Evolutionary conservation across 1,140 invertebrate genomes (phyloP).

Genomic region (Drosophila baimaii): DNA sequence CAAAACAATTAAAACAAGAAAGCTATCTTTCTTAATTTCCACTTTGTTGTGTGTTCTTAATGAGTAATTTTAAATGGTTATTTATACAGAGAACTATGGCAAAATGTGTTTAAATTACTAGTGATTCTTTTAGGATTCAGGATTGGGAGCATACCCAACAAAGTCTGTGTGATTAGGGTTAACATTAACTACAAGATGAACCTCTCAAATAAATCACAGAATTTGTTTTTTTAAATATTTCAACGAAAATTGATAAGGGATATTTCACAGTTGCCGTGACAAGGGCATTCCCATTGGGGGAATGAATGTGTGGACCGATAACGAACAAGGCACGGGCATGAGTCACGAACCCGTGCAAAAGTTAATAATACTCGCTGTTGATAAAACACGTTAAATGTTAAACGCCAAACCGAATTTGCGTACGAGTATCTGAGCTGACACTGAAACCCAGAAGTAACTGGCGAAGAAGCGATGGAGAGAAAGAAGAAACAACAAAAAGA

Average conservation of each 20-base stretch:
- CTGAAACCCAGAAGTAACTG: conserved; percentile 65
- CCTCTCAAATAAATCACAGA: not conserved
- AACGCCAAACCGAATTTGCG: conserved; percentile 30
- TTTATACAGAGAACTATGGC: not conserved
- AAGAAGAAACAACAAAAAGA: conserved; percentile 21
- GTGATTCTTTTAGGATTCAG: too few relatives aligned
- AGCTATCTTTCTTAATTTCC: too few relatives aligned
- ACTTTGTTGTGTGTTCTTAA: not conserved
- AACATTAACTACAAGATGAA: too few relatives aligned
- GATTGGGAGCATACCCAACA: too few relatives aligned
- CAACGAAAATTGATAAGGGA: not conserved
- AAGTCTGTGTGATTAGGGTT: too few relatives aligned
- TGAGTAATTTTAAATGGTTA: not conserved
- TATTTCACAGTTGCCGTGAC: not conserved
- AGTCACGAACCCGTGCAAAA: conserved; percentile 45
- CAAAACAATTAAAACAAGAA: not conserved
- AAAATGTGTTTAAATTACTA: too few relatives aligned
- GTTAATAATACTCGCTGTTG: conserved; percentile 36
- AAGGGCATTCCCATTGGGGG: conserved; percentile 20
- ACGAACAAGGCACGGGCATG: conserved; percentile 29
- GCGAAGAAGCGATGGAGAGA: conserved; percentile 22
- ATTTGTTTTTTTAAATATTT: conserved; percentile 3
- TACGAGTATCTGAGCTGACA: conserved; percentile 52
- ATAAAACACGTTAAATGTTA: conserved; percentile 40
- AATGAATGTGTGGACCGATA: conserved; percentile 18